These are phyloP conservation scores for Lota lota DNA, from an alignment of 2,113 vertebrate species.

Conservation along the genomic window DNA sequence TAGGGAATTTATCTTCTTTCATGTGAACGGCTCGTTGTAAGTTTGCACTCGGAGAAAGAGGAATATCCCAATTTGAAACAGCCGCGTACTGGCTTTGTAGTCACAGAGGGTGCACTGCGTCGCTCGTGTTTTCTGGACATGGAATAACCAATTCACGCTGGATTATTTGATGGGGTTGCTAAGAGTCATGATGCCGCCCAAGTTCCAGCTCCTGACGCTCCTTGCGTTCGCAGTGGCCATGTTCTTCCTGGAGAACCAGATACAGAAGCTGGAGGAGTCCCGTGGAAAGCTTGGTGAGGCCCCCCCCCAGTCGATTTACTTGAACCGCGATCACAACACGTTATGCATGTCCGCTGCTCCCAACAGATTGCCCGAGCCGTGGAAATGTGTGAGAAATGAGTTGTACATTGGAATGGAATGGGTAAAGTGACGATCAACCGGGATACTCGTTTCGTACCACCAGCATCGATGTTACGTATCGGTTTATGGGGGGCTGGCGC, in stretches of 20 bases:
- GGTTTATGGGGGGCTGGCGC: not conserved
- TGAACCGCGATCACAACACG: not conserved
- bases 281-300: constrained; percentile 90
- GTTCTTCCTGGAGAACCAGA: constrained; percentile 94
- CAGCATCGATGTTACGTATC: not conserved
- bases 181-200: constrained; percentile 96
- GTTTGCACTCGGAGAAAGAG: too few relatives aligned
- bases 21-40: too few relatives aligned
- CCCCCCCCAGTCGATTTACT: not conserved
- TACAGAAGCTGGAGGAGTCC: constrained; percentile 97
- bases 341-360: not conserved
- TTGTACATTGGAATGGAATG: too few relatives aligned
- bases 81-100: constrained; percentile 49
- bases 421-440: too few relatives aligned
- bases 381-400: not conserved
- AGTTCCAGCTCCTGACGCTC: constrained; percentile 95
- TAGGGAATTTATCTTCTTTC: not conserved
- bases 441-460: too few relatives aligned
- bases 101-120: constrained; percentile 24
- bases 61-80: not conserved
- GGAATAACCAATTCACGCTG: constrained; percentile 63
- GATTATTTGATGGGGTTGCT: constrained; percentile 91
- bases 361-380: too few relatives aligned
- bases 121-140: constrained; percentile 41
- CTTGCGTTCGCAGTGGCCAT: constrained; percentile 89